Evolutionary conservation across 2,797 vertebrate genomes (phyloP).

Genomic region (Chlorospingus semifuscus): DNA sequence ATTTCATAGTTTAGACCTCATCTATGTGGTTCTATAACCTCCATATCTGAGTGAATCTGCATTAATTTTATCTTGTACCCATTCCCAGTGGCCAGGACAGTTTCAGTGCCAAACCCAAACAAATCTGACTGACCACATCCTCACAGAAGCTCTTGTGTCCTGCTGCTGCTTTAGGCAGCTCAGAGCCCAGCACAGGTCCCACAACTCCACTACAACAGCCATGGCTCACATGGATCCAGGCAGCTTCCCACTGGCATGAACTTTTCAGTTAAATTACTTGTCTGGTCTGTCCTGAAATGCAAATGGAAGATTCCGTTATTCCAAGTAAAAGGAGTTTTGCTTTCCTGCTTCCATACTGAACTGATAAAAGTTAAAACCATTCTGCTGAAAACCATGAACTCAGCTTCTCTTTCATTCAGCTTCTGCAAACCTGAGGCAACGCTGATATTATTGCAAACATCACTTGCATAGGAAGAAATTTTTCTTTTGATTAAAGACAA

Average conservation of each 20-base stretch:
- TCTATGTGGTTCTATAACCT: background rate
- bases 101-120: background rate
- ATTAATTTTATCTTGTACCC: background rate
- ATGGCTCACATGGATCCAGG: fast-evolving
- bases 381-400: conserved; percentile 8
- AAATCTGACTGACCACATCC: background rate
- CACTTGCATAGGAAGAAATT: conserved; percentile 55
- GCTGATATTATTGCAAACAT: conserved; percentile 13
- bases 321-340: background rate
- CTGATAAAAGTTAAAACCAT: background rate
- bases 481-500: conserved; percentile 39
- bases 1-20: background rate
- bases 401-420: conserved; percentile 10
- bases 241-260: background rate
- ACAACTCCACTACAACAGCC: fast-evolving
- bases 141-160: background rate
- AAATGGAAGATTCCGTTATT: background rate
- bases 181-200: background rate
- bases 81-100: background rate
- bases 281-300: background rate
- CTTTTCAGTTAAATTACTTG: background rate
- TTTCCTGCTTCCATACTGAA: background rate
- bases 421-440: conserved; percentile 49
- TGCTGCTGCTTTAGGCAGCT: background rate
- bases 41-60: background rate